These are phyloP conservation scores for Lamproptera curius DNA, from an alignment of 2,888 invertebrate genomes.

Conservation along the genomic window DNA sequence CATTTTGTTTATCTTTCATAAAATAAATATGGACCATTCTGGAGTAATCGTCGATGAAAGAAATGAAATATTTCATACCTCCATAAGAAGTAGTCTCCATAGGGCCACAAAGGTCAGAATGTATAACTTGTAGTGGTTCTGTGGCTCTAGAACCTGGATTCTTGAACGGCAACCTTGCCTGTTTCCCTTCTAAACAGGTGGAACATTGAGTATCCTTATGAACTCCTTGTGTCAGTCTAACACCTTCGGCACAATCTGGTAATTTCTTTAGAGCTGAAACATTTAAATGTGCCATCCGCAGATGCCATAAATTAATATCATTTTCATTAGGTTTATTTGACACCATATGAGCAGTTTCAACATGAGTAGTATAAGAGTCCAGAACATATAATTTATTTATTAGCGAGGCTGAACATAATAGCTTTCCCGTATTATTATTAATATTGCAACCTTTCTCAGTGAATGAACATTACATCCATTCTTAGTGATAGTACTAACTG, in stretches of 20 bases:
- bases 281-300: conserved; percentile 11
- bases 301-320: too few species aligned
- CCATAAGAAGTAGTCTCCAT: conserved; percentile 22
- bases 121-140: neutral
- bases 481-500: too few species aligned
- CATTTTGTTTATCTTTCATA: conserved; percentile 25
- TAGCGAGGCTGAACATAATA: neutral
- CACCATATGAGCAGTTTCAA: too few species aligned
- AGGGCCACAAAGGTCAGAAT: conserved; percentile 17
- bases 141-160: neutral
- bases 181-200: conserved; percentile 26
- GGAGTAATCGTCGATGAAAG: conserved; percentile 22
- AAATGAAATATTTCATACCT: conserved; percentile 26
- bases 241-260: too few species aligned
- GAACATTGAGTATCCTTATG: conserved; percentile 20
- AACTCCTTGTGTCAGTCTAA: too few species aligned
- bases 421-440: neutral
- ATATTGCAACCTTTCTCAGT: too few species aligned
- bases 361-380: too few species aligned
- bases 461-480: too few species aligned
- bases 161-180: conserved; percentile 31
- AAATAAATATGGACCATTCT: conserved; percentile 27
- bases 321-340: too few species aligned
- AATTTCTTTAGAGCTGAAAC: conserved; percentile 7
- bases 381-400: neutral